These are phyloP conservation scores for Aleiodes alternator DNA, from an alignment of 2,888 invertebrate species.

Conservation along the genomic window DNA sequence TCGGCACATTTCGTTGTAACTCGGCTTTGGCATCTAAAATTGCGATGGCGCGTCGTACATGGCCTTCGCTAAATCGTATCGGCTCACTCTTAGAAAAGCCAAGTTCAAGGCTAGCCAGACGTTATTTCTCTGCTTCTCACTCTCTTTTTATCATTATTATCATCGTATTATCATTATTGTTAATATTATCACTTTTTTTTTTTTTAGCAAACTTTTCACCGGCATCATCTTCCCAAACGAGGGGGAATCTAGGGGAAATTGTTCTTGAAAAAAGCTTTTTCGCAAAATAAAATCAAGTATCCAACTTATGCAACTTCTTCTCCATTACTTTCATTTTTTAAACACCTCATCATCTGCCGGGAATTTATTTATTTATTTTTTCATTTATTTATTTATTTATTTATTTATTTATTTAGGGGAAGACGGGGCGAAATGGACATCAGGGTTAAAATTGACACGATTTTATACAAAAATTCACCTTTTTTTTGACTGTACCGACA, in stretches of 20 bases:
- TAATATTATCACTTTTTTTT: conserved; percentile 14
- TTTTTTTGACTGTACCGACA: no score
- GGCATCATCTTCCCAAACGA: conserved; percentile 14
- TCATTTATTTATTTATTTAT: no score
- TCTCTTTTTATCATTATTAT: not conserved
- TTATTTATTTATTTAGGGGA: no score
- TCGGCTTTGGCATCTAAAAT: conserved; percentile 62
- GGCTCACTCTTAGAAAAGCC: conserved; percentile 67
- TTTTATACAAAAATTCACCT: no score
- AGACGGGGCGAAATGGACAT: no score
- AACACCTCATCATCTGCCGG: no score
- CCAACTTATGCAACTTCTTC: conserved; percentile 52
- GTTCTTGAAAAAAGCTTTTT: not conserved
- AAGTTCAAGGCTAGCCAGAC: conserved; percentile 73
- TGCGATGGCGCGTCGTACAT: conserved; percentile 48
- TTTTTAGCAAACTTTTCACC: conserved; percentile 44
- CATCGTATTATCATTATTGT: conserved; percentile 9
- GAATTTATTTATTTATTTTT: no score
- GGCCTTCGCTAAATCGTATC: conserved; percentile 57
- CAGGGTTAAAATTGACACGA: no score
- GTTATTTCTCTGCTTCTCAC: conserved; percentile 41
- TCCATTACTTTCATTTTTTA: conserved; percentile 51
- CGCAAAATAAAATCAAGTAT: conserved; percentile 9
- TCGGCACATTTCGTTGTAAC: conserved; percentile 67
- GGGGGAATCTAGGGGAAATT: conserved; percentile 24